Conservation (phyloP, 2,888 invertebrate species). For the Hypercompe scribonia region DNA sequence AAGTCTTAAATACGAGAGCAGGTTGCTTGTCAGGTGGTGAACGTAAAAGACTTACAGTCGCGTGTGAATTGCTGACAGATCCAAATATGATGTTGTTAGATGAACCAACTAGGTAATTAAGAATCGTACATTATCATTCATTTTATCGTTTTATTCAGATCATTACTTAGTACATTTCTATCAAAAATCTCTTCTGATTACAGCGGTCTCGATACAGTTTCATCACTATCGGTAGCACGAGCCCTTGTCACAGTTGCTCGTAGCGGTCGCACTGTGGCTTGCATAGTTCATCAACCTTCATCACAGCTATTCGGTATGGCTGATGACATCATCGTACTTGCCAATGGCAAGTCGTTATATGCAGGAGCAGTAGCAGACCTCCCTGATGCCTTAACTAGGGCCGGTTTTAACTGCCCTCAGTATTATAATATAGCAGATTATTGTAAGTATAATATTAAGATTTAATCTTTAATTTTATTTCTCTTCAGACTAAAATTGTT, state of each 20-base stretch:
- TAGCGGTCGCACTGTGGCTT: constrained; percentile 90
- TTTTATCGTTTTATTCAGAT: neutral
- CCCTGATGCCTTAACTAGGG: constrained; percentile 86
- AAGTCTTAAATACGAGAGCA: constrained; percentile 90
- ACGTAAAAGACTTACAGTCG: constrained; percentile 95
- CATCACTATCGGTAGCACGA: constrained; percentile 89
- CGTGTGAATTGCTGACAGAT: constrained; percentile 95
- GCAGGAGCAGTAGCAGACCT: constrained; percentile 88
- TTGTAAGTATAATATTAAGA: constrained; percentile 84
- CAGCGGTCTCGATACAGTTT: constrained; percentile 88
- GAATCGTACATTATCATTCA: neutral
- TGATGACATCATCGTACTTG: constrained; percentile 90
- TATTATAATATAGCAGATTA: constrained; percentile 94
- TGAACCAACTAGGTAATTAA: constrained; percentile 95
- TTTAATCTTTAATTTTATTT: neutral
- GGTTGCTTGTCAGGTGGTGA: constrained; percentile 95
- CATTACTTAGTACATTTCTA: neutral
- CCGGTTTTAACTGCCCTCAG: constrained; percentile 89
- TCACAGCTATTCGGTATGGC: constrained; percentile 91
- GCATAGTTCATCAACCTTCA: constrained; percentile 93
- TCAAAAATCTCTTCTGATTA: neutral
- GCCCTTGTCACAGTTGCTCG: constrained; percentile 88
- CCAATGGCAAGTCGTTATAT: constrained; percentile 89
- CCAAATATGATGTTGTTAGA: constrained; percentile 97
- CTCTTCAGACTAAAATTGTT: neutral